These are phyloP conservation scores for Litocranius walleri DNA, from an alignment of 2,113 vertebrate genomes.

Conservation along the genomic window DNA sequence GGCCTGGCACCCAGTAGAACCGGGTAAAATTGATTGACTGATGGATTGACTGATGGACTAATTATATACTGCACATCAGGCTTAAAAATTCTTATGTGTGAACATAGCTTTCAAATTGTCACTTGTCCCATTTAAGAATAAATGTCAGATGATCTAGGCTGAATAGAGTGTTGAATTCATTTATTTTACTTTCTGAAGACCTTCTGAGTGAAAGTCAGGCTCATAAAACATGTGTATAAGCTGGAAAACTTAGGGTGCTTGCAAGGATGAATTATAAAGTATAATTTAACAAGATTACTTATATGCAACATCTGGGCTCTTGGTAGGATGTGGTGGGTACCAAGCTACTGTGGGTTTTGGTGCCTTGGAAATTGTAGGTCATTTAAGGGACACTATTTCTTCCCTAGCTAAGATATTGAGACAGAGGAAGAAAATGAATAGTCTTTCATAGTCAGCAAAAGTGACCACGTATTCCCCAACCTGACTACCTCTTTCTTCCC, in stretches of 20 bases:
- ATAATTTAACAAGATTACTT: slow-evolving; percentile 7
- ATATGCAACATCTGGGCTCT: background rate
- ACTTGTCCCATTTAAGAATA: slow-evolving; percentile 29
- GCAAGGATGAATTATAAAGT: slow-evolving; percentile 29
- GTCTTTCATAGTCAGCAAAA: background rate
- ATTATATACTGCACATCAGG: background rate
- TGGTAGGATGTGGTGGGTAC: background rate
- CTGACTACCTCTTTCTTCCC: background rate
- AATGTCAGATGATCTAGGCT: slow-evolving; percentile 17
- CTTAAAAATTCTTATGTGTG: background rate
- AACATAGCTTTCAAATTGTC: slow-evolving; percentile 20
- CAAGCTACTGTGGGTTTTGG: background rate
- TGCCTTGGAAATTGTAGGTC: background rate
- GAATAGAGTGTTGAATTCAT: slow-evolving; percentile 41
- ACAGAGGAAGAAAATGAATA: background rate
- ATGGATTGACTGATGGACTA: background rate
- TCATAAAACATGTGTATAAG: slow-evolving; percentile 50
- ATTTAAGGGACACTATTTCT: slow-evolving; percentile 8
- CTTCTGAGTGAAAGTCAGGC: slow-evolving; percentile 57
- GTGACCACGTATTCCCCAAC: background rate
- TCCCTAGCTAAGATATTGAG: background rate
- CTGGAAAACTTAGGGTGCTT: slow-evolving; percentile 40
- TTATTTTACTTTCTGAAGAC: slow-evolving; percentile 62
- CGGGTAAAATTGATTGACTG: background rate
- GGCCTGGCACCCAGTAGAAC: background rate